Evolutionary conservation across 2,888 invertebrate species (phyloP).

Genomic region (Philereme vetulata): DNA sequence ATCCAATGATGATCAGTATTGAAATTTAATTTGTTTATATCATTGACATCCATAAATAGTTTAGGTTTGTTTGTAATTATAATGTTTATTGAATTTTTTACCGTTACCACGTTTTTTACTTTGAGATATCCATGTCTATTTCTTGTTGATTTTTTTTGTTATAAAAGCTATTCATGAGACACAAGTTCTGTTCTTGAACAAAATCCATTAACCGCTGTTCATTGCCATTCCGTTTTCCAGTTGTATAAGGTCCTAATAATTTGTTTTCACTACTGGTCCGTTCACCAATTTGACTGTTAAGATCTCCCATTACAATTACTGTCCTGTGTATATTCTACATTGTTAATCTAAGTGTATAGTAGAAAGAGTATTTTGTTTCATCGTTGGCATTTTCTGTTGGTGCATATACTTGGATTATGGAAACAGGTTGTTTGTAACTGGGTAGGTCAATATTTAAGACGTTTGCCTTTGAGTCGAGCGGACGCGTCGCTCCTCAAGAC

Average conservation of each 20-base stretch:
- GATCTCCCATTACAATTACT: no score
- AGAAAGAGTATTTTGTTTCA: not conserved
- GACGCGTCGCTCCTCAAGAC: no score
- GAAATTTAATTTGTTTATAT: no score
- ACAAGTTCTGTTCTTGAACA: not conserved
- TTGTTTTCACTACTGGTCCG: constrained; percentile 20
- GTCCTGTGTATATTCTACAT: not conserved
- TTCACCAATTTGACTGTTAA: not conserved
- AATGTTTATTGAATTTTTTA: not conserved
- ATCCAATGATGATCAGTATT: no score
- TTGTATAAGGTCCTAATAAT: constrained; percentile 18
- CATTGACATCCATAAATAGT: no score
- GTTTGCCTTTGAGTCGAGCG: no score
- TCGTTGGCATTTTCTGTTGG: constrained; percentile 18
- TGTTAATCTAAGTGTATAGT: not conserved
- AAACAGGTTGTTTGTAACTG: constrained; percentile 14
- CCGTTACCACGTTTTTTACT: no score
- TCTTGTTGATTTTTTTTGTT: not conserved
- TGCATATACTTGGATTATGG: constrained; percentile 28
- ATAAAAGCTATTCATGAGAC: not conserved
- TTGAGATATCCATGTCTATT: no score
- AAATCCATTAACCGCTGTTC: constrained; percentile 13
- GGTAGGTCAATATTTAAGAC: constrained; percentile 5
- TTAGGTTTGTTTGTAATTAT: not conserved
- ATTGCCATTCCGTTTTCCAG: constrained; percentile 18